Base-by-base conservation (phyloP, 2,888 invertebrate genomes). In the Netelia virgata region DNA sequence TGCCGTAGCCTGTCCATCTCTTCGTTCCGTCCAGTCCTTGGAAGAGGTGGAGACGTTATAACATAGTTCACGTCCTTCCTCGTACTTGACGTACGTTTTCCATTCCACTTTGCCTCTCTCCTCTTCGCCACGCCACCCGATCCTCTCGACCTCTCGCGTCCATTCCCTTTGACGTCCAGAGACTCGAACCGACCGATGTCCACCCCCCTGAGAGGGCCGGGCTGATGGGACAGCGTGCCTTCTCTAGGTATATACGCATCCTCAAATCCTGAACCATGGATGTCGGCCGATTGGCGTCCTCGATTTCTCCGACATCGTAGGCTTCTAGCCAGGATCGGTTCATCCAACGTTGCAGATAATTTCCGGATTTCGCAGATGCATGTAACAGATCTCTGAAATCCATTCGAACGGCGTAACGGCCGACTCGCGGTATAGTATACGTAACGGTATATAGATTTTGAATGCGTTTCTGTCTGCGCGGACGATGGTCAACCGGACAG, bases 31-130 rank as follows among this genome's bases (percentile, higher is more conserved):
- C 23, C 57, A 66, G 64, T 41, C 53, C 16, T 16, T 43, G 36
- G 53, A 75, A 61, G 79, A 80, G 76, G 50, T 28, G 36, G 80
- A 79, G 76, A 75, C 63, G 69, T 64, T 84, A 81, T 82, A 82
- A 84, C 84, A 59, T 64, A 74, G 84, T 81, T 77, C 73, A 84
- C 81, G 84, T 80, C 83, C 70, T 83, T 80, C 55, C 81, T 47
- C 73, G 77, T 73, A 75, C 64, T 50, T 81, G 84, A 80, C 68
- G 70, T 79, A 85, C 85, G 75, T 73, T 82, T 82, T 74, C 69
- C 59, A 76, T 83, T 63, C 63, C 41, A 43, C 63, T 61, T 6
- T 23, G 16, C 63, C 74, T 47, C 64, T 53, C 57, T 55, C 75
- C 41, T 43, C 36, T 47, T 11, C 61, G 23, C 63, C 20, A 28